Conservation (phyloP, 2,888 invertebrate species). For the Spicauda simplicius region DNA sequence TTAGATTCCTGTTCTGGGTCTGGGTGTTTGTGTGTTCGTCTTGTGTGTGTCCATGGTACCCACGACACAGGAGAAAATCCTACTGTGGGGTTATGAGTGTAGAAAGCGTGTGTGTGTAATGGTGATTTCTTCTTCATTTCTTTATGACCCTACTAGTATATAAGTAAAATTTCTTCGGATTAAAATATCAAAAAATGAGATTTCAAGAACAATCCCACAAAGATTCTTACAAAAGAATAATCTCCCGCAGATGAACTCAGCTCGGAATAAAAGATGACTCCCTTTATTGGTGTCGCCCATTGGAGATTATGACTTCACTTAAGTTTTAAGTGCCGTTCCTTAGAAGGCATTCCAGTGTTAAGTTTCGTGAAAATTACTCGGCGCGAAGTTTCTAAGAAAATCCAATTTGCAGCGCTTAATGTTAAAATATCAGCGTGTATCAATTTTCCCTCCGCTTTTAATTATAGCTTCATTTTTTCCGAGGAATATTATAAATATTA, state of each 20-base stretch:
- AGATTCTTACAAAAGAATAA: constrained; percentile 19
- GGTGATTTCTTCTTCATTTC: no score
- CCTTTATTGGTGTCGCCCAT: constrained; percentile 31
- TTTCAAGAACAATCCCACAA: neutral
- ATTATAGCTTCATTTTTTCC: neutral
- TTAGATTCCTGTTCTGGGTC: no score
- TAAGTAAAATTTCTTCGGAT: no score
- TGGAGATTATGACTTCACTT: constrained; percentile 35
- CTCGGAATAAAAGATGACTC: constrained; percentile 28
- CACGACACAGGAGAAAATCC: no score
- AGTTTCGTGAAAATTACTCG: constrained; percentile 2
- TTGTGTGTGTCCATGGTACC: no score
- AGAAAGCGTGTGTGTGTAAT: no score
- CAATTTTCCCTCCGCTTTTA: neutral
- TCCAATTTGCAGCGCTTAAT: constrained; percentile 3
- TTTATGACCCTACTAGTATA: no score
- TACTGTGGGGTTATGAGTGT: no score
- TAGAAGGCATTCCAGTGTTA: constrained; percentile 17
- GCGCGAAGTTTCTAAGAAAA: neutral
- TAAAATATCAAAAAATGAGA: neutral
- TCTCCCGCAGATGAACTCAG: constrained; percentile 10
- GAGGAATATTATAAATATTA: no score
- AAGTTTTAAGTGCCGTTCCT: constrained; percentile 34
- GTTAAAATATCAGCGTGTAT: constrained; percentile 2
- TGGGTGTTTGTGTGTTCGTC: no score